phyloP scores from a whole-genome alignment of 2,113 vertebrate species.

The Monarcha castaneiventris region DNA sequence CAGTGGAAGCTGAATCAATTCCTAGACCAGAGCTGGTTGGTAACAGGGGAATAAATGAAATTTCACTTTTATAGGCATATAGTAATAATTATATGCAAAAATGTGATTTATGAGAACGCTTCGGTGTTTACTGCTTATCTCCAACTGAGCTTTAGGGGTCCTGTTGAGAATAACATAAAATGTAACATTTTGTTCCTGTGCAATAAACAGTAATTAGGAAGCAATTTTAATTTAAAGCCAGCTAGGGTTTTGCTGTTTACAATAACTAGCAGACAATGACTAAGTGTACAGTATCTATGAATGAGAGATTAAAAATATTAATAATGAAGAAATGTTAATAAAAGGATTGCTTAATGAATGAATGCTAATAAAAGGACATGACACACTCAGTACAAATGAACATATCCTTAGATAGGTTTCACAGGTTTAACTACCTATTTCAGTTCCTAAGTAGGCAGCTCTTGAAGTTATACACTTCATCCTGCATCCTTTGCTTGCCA shows the following conservation, averaged over 20 bases:
- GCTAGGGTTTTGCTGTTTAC: background rate
- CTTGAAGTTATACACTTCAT: background rate
- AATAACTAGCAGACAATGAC: background rate
- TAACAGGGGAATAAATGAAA: background rate
- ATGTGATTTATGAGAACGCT: background rate
- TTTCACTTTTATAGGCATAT: background rate
- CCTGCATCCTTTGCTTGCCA: background rate
- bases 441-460: background rate
- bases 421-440: background rate
- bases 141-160: background rate
- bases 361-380: background rate
- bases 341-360: background rate
- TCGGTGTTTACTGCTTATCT: background rate
- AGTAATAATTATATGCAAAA: background rate
- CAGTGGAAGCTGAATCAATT: background rate
- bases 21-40: background rate
- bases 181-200: background rate
- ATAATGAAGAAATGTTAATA: background rate
- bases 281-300: background rate
- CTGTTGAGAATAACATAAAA: background rate
- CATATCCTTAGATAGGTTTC: background rate
- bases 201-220: background rate
- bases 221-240: background rate
- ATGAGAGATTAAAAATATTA: background rate
- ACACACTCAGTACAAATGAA: background rate